Conservation (phyloP, 2,888 invertebrate species). For the Cyclophora albipunctata region DNA sequence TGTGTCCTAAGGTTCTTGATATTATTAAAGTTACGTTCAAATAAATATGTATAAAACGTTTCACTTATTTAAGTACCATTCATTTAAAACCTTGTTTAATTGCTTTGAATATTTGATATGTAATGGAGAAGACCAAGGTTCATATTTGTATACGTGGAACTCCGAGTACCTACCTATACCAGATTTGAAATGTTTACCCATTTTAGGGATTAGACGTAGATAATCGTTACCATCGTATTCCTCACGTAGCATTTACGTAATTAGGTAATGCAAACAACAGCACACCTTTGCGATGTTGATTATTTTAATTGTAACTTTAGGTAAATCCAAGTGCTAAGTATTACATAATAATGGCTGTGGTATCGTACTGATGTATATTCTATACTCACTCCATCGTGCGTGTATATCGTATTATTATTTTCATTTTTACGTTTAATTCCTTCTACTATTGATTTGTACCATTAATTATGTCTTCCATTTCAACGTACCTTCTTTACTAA, state of each 20-base stretch:
- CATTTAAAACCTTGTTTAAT: neutral
- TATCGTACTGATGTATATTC: slow-evolving; percentile 66
- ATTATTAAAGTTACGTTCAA: no score
- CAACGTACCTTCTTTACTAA: slow-evolving; percentile 46
- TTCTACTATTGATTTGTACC: slow-evolving; percentile 51
- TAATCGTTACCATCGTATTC: slow-evolving; percentile 13
- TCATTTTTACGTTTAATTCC: slow-evolving; percentile 37
- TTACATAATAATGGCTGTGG: slow-evolving; percentile 72
- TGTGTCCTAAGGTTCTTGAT: no score
- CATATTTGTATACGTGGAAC: slow-evolving; percentile 46
- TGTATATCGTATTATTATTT: slow-evolving; percentile 40
- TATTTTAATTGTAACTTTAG: slow-evolving; percentile 47
- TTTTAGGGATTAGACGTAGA: slow-evolving; percentile 12
- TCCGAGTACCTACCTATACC: slow-evolving; percentile 3
- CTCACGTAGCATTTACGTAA: slow-evolving; percentile 18
- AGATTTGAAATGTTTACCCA: slow-evolving; percentile 1
- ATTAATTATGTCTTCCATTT: slow-evolving; percentile 72
- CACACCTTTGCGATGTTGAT: slow-evolving; percentile 30
- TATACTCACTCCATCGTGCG: slow-evolving; percentile 48
- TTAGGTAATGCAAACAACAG: slow-evolving; percentile 15
- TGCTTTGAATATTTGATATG: no score
- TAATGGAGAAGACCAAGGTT: slow-evolving; percentile 20
- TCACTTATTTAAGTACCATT: neutral
- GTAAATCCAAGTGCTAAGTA: slow-evolving; percentile 63
- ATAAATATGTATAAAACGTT: no score